A percentile compares a stretch with the other conserved stretches of the same genome.
These are phyloP conservation scores for Spongilla lacustris DNA, from an alignment of 37 sponge, comb jelly and placozoan species.

Conservation along the genomic window DNA sequence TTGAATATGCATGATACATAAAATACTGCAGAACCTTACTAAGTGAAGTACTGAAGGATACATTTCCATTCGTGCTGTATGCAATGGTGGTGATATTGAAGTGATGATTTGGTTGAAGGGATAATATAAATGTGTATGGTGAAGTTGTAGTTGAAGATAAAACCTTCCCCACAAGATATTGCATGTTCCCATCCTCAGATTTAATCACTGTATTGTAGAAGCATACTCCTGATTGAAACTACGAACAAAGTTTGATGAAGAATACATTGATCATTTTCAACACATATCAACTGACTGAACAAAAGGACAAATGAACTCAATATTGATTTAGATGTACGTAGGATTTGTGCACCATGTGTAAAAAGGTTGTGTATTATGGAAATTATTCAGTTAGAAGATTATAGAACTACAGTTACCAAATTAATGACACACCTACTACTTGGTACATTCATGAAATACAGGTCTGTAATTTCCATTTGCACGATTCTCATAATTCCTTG, in stretches of 20 bases:
- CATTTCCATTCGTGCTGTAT: neutral
- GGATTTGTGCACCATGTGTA: no score
- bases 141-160: neutral
- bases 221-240: neutral
- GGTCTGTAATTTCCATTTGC: no score
- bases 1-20: neutral
- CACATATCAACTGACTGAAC: no score
- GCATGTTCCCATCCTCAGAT: neutral
- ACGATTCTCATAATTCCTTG: no score
- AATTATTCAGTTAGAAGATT: no score
- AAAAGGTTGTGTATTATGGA: no score
- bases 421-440: no score
- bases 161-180: neutral
- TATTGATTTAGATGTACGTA: no score
- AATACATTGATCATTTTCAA: no score
- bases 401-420: no score
- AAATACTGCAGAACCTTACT: neutral
- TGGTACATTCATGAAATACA: no score
- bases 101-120: neutral
- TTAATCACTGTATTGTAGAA: neutral
- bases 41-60: neutral
- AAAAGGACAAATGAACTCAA: no score
- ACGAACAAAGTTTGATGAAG: neutral
- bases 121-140: neutral
- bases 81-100: neutral